Evolutionary conservation across 2,113 vertebrate genomes (phyloP).

Genomic region (Myiagra hebetior): DNA sequence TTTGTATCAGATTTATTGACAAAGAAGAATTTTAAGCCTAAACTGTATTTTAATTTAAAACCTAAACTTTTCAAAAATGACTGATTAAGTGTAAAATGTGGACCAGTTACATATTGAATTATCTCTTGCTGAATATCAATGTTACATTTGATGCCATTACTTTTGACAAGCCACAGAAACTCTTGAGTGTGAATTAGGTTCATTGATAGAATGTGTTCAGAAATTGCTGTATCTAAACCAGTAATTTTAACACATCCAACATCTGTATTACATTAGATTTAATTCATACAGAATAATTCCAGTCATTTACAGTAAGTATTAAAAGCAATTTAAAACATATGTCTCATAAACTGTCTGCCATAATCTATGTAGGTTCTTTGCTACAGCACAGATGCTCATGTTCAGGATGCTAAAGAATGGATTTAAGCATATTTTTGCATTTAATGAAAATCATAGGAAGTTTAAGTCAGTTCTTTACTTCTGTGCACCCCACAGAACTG

Average conservation of each 20-base stretch:
- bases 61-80: background rate
- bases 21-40: background rate
- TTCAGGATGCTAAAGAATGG: background rate
- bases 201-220: background rate
- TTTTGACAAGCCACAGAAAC: background rate
- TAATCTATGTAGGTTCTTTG: background rate
- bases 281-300: constrained; percentile 26
- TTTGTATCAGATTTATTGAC: background rate
- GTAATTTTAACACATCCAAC: constrained; percentile 8
- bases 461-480: background rate
- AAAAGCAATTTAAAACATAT: constrained; percentile 43
- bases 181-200: background rate
- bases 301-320: constrained; percentile 24
- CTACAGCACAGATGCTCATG: background rate
- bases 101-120: background rate
- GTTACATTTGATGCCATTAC: background rate
- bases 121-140: background rate
- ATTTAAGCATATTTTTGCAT: background rate
- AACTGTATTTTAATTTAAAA: background rate
- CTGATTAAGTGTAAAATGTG: background rate
- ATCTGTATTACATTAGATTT: constrained; percentile 11
- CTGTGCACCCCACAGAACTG: background rate
- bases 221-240: background rate
- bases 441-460: background rate
- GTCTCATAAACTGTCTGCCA: background rate